These are phyloP conservation scores for Origma solitaria DNA, from an alignment of 2,113 vertebrate species.

Conservation along the genomic window DNA sequence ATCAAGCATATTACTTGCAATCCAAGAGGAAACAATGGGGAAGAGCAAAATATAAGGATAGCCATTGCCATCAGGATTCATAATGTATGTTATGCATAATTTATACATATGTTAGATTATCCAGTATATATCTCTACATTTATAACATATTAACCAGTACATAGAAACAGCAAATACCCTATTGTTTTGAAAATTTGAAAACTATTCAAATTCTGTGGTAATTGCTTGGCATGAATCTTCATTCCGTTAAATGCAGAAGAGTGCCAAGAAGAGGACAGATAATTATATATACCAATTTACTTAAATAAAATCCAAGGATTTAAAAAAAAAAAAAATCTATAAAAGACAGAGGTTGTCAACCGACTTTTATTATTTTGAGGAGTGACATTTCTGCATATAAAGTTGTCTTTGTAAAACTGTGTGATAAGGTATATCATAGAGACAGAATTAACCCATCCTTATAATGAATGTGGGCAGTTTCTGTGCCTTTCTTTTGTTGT, in stretches of 20 bases:
- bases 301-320: not conserved
- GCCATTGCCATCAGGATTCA: not conserved
- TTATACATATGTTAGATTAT: not conserved
- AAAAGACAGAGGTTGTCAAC: not conserved
- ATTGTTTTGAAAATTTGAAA: not conserved
- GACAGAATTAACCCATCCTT: not conserved
- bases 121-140: not conserved
- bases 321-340: not conserved
- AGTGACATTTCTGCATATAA: not conserved
- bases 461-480: not conserved
- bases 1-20: not conserved
- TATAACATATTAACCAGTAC: not conserved
- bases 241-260: not conserved
- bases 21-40: not conserved
- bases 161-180: not conserved
- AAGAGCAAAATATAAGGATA: not conserved
- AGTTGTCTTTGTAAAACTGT: not conserved
- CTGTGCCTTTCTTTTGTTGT: not conserved
- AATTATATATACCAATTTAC: not conserved
- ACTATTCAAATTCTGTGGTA: not conserved
- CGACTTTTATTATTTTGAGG: not conserved
- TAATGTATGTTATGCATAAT: not conserved
- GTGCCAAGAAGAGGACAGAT: not conserved
- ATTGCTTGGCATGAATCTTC: not conserved
- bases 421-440: not conserved